Conservation (phyloP, 2,888 invertebrate genomes). For the Spodoptera littoralis region DNA sequence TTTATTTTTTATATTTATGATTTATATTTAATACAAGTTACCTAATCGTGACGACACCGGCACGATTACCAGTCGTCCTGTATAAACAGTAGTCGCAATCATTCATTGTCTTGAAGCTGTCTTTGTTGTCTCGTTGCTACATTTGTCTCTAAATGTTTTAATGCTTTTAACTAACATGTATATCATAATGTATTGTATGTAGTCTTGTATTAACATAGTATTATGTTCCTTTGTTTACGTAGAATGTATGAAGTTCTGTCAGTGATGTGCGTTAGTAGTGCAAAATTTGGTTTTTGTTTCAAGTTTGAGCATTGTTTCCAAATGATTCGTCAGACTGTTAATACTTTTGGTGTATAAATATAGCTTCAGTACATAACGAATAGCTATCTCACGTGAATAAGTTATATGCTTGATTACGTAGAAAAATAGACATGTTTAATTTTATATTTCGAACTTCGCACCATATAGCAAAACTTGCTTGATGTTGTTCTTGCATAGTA, state of each 20-base stretch:
- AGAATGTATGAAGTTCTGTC: constrained; percentile 31
- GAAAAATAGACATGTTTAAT: too few species aligned
- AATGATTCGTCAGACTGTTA: too few species aligned
- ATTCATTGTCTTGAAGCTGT: constrained; percentile 66
- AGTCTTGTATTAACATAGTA: constrained; percentile 36
- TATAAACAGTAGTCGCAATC: constrained; percentile 58
- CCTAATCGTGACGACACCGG: constrained; percentile 29
- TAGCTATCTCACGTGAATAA: too few species aligned
- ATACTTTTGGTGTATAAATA: too few species aligned
- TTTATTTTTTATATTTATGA: too few species aligned
- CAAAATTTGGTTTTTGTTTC: too few species aligned
- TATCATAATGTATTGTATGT: constrained; percentile 44
- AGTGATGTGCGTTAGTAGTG: constrained; percentile 19
- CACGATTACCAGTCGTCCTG: constrained; percentile 48
- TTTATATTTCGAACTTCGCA: too few species aligned
- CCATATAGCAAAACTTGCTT: too few species aligned
- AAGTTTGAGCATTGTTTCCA: too few species aligned
- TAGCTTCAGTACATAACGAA: too few species aligned
- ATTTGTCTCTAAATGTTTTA: constrained; percentile 62
- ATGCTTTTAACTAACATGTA: constrained; percentile 58
- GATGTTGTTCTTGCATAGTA: too few species aligned
- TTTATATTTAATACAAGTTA: background rate
- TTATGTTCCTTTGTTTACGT: constrained; percentile 34
- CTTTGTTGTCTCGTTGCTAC: constrained; percentile 71
- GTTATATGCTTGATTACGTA: too few species aligned